Conservation (phyloP, 1,140 invertebrate species). For the Saccostrea glomerata region DNA sequence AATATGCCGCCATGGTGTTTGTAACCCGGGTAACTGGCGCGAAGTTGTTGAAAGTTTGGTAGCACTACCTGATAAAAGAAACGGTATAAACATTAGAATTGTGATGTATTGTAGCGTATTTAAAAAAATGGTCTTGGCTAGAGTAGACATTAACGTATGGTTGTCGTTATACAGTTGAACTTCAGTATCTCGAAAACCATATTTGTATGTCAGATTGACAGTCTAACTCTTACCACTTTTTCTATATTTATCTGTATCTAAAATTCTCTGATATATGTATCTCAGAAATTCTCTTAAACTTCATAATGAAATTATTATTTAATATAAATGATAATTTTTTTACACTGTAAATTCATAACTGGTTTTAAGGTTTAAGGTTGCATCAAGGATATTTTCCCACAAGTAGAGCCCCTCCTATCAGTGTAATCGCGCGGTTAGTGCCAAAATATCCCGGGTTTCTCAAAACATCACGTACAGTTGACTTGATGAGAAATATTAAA, state of each 20-base stretch:
- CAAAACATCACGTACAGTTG: constrained; percentile 15
- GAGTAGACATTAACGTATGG: not conserved
- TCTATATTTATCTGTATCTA: not conserved
- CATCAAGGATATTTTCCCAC: constrained; percentile 5
- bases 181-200: no score
- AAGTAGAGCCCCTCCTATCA: not conserved
- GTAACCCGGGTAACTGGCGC: constrained; percentile 72
- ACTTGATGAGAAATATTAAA: constrained; percentile 30
- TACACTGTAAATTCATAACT: no score
- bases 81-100: not conserved
- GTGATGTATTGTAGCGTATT: not conserved
- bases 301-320: not conserved
- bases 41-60: constrained; percentile 68
- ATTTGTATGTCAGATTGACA: no score
- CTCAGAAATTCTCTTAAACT: not conserved
- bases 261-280: not conserved
- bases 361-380: not conserved
- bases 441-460: not conserved
- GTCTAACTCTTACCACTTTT: no score
- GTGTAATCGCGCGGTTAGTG: not conserved
- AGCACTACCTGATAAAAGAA: constrained; percentile 62
- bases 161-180: not conserved
- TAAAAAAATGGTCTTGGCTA: not conserved
- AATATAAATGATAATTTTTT: no score
- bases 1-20: constrained; percentile 70